Evolutionary conservation across 2,888 invertebrate species (phyloP), one percentile per base, ranked within the genome.

Genomic region (Seira ritae): DNA sequence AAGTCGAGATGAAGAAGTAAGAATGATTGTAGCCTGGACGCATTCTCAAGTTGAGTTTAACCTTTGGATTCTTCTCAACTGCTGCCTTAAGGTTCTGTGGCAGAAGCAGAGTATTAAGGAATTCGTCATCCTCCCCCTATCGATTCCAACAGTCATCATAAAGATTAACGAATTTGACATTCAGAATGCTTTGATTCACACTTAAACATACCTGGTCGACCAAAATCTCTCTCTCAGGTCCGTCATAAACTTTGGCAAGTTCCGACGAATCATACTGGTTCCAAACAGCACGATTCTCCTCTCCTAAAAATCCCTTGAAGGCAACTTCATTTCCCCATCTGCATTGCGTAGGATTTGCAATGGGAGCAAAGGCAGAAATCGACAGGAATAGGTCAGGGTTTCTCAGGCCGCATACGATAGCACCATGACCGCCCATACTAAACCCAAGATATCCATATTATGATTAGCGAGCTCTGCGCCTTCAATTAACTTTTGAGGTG

Each of bases 351-450:
- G 99, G 98, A 91, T 98, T 97, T 88, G 95, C 94, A 90, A 99
- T 98, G 0, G 99, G 98, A 1, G 99, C 94, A 92, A 99, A 98
- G 3, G 97, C 98, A 85, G 98, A 98, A 0, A 98, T 97, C 66
- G 92, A 92, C 24, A 81, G 75, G 71, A 90, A 89, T 0, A 88
- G 46, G 1, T 87, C 96, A 10, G 98, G 98, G 91, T 97, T 97
- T 91, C 96, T 96, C 62, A 99, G 91, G 3, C 96, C 95, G 90
- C 96, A 95, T 74, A 97, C 94, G 68, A 99, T 91, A 17, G 98
- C 98, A 37, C 99, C 99, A 92, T 99, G 98, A 23, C 99, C 99
- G 83, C 99, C 99, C 99, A 99, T 99, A 90, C 98, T 98, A 90
- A 60, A 24, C 1, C 1, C 62, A 22, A 73, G 22, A 22, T 46